Percentiles rank a stretch among this genome's conserved stretches.
Conservation (phyloP, 2,888 invertebrate genomes). For the Ormyrus nitidulus region DNA sequence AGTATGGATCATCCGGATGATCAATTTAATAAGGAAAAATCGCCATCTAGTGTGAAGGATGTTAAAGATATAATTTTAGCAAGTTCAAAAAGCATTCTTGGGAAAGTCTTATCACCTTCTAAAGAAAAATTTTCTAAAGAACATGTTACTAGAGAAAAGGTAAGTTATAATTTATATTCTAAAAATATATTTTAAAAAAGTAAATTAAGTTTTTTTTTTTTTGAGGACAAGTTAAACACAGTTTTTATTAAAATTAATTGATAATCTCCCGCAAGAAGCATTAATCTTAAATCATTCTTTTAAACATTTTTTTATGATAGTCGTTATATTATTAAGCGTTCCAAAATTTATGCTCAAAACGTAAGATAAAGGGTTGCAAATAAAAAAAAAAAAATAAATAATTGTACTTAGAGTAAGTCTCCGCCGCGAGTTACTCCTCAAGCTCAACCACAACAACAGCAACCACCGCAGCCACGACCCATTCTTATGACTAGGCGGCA, state of each 20-base stretch:
- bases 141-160: slow-evolving; percentile 73
- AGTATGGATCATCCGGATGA: slow-evolving; percentile 72
- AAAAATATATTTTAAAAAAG: slow-evolving; percentile 11
- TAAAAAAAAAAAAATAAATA: slow-evolving; percentile 23
- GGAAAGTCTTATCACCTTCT: slow-evolving; percentile 86
- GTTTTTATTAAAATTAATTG: background rate
- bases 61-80: slow-evolving; percentile 84
- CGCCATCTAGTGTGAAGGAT: slow-evolving; percentile 81
- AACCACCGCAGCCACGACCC: slow-evolving; percentile 70
- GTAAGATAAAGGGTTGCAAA: background rate
- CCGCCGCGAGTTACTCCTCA: slow-evolving; percentile 72
- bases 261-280: background rate
- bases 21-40: slow-evolving; percentile 75
- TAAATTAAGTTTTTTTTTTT: background rate
- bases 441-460: slow-evolving; percentile 54
- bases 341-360: too few species aligned
- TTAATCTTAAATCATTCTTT: background rate
- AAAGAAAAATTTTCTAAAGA: slow-evolving; percentile 79
- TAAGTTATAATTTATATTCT: slow-evolving; percentile 54
- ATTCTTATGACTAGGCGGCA: slow-evolving; percentile 90
- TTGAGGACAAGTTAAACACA: background rate
- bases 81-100: slow-evolving; percentile 84
- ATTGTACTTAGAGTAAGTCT: slow-evolving; percentile 72
- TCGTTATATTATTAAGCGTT: background rate
- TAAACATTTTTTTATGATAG: too few species aligned